Evolutionary conservation across 2,797 vertebrate genomes (phyloP), one percentile per base, ranked within the genome.

Genomic region (Triplophysa yarkandensis): DNA sequence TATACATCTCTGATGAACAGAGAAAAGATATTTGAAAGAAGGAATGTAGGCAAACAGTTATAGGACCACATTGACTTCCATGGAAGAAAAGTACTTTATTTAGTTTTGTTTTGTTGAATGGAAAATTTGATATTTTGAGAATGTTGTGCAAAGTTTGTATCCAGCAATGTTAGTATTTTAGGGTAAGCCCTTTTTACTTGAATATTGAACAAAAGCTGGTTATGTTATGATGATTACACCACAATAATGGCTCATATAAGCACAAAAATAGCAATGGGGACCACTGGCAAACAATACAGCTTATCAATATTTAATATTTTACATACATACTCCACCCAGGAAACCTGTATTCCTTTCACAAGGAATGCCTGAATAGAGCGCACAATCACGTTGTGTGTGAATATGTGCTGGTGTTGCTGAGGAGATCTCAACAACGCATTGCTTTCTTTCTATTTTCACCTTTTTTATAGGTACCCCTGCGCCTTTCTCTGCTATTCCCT

Each of bases 401-500:
- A 34, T 21, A 17, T 54, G 6, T 55, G 23, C 16, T 41, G 13
- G 55, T 9, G 46, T 25, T 66, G 39, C 11, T 52, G 46, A 23
- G 46, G 19, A 50, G 46, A 50, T 21, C 8, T 50, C 2, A 3
- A 39, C 7, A 23, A 3, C 5, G 10, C 19, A 48, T 17, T 54
- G 6, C n/a, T n/a, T n/a, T n/a, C n/a, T n/a, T n/a, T n/a, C n/a
- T n/a, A n/a, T n/a, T 21, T 41, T 28, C 21, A 23, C 1, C 11
- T 27, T 36, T 27, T 44, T 63, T 41, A 54, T 55, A 39, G 46
- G 43, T 67, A 41, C 62, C 10, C 43, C 61, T 11, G 17, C 50
- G 27, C 3, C 27, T 43, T 64, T 64, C 43, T 54, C 44, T 25
- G 25, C 39, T 23, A 52, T 28, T 36, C 66, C 28, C 27, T 57